Conservation (phyloP, 2,797 vertebrate genomes). For the Alosa sapidissima region DNA sequence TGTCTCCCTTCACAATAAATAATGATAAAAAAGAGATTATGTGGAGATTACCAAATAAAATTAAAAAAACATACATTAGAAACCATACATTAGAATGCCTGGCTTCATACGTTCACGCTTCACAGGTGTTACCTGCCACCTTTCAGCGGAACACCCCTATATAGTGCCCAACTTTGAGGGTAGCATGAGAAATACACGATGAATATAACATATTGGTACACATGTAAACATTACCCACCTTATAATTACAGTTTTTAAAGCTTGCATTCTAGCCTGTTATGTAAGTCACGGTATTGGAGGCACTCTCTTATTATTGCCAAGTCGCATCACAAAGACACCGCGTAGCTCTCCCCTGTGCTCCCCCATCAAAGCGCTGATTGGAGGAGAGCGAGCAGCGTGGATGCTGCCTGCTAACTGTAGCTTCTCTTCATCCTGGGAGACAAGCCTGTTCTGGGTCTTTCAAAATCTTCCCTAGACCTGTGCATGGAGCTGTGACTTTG, state of each 20-base stretch:
- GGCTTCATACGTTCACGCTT: neutral
- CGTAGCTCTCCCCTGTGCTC: constrained; percentile 11
- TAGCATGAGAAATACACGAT: neutral
- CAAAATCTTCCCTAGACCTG: neutral
- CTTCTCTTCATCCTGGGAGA: neutral
- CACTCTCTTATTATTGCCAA: constrained; percentile 16
- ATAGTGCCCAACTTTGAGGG: neutral
- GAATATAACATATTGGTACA: neutral
- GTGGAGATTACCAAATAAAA: no score
- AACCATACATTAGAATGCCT: neutral
- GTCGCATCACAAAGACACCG: constrained; percentile 16
- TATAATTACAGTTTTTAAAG: neutral
- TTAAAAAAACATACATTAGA: no score
- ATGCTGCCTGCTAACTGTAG: constrained; percentile 17
- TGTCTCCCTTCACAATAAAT: no score
- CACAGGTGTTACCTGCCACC: neutral
- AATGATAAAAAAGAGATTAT: no score
- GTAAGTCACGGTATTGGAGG: constrained; percentile 1
- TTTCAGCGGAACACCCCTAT: neutral
- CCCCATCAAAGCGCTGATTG: neutral
- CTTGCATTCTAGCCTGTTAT: neutral
- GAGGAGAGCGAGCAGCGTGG: constrained; percentile 8
- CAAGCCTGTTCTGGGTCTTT: constrained; percentile 9
- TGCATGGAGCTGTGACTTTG: neutral
- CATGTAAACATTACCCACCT: neutral